Conservation (phyloP, 2,888 invertebrate species). For the Orthonychiurus folsomi region DNA sequence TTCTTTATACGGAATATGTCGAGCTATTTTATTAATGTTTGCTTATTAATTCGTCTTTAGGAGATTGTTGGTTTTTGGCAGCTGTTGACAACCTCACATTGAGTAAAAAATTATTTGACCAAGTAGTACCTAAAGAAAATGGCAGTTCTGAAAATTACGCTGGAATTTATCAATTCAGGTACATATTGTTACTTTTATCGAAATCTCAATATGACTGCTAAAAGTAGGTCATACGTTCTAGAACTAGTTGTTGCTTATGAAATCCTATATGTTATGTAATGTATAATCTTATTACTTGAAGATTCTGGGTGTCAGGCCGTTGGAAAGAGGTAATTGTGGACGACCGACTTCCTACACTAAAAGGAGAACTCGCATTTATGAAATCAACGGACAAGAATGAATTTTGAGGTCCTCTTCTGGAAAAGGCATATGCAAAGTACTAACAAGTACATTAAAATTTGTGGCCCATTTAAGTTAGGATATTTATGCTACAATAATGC, state of each 20-base stretch:
- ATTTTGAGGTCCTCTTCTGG: no score
- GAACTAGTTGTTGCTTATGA: neutral
- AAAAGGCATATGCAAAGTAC: no score
- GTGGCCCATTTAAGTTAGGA: no score
- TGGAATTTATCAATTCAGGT: neutral
- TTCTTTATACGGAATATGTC: neutral
- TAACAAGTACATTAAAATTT: no score
- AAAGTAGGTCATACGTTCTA: neutral
- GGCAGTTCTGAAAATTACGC: no score
- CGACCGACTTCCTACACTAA: neutral
- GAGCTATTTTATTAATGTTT: neutral
- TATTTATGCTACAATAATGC: no score
- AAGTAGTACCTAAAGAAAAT: neutral
- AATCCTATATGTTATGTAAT: neutral
- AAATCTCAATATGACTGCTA: neutral
- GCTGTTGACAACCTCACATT: neutral
- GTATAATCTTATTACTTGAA: neutral
- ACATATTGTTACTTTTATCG: no score
- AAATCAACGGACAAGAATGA: no score
- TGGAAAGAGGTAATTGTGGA: neutral
- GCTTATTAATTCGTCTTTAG: neutral
- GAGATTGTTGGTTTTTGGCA: neutral
- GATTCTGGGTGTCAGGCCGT: neutral
- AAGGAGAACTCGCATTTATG: no score
- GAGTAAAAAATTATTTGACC: neutral